Evolutionary conservation across 2,797 vertebrate genomes (phyloP).

Genomic region (Hyperoplus immaculatus): DNA sequence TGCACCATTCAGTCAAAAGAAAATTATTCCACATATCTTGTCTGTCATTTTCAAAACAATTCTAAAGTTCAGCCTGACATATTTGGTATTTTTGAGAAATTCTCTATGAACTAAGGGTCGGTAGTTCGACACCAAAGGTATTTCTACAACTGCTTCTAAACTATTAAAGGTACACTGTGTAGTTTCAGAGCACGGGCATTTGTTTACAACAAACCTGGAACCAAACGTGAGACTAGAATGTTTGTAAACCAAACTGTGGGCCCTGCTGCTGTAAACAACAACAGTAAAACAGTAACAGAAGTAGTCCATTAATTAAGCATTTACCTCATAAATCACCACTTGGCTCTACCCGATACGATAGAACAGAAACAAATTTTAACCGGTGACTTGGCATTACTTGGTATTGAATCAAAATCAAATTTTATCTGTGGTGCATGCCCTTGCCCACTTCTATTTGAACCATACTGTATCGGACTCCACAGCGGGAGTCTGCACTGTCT

Average conservation of each 20-base stretch:
- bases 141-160: neutral
- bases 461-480: neutral
- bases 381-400: neutral
- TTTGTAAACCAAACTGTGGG: too few species aligned
- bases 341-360: neutral
- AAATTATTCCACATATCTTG: neutral
- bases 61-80: neutral
- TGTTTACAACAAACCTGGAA: too few species aligned
- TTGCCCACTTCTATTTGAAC: neutral
- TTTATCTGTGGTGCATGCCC: neutral
- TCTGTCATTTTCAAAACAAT: neutral
- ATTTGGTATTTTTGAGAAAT: neutral
- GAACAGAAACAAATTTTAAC: neutral
- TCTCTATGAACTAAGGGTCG: too few species aligned
- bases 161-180: neutral
- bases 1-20: neutral
- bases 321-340: too few species aligned
- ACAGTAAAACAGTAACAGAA: neutral
- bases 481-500: neutral
- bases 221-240: too few species aligned
- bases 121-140: neutral
- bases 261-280: too few species aligned
- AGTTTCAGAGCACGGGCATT: too few species aligned
- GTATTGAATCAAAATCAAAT: neutral
- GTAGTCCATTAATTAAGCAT: constrained; percentile 1